phyloP scores from a whole-genome alignment of 2,113 vertebrate genomes.

The Hippocampus zosterae region DNA sequence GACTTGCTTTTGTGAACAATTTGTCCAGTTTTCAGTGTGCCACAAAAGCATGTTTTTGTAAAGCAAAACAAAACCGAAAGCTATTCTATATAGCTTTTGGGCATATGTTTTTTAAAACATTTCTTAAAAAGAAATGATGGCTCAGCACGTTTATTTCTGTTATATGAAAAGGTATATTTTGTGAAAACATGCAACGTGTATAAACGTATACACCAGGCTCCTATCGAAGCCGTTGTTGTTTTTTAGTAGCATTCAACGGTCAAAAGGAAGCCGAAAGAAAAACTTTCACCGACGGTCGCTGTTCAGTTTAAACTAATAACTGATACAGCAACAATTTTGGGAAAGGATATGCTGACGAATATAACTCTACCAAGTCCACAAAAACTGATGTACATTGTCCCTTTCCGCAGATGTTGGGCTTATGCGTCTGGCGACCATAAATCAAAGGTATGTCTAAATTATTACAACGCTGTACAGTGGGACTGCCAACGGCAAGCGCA shows the following conservation, averaged over 20 bases:
- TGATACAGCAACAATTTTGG: slow-evolving; percentile 6
- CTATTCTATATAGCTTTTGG: too few species aligned
- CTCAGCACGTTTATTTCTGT: too few species aligned
- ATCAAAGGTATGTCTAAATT: not conserved
- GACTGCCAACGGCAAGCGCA: not conserved
- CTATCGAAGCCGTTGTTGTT: slow-evolving; percentile 13
- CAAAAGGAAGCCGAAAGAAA: slow-evolving; percentile 7
- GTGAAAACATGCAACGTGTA: too few species aligned
- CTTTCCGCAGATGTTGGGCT: not conserved
- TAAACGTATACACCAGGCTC: not conserved
- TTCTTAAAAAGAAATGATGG: too few species aligned
- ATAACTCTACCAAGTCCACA: too few species aligned
- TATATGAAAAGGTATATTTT: too few species aligned
- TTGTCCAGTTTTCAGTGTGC: not conserved
- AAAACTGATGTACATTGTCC: not conserved
- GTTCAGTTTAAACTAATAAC: not conserved
- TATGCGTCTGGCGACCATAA: not conserved
- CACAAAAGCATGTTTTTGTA: not conserved
- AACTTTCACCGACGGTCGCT: slow-evolving; percentile 12
- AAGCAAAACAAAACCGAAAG: too few species aligned
- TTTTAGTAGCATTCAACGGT: not conserved
- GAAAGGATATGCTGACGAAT: not conserved
- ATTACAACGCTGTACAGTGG: not conserved
- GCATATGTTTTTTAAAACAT: too few species aligned
- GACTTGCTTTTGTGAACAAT: too few species aligned